Evolutionary conservation across 2,113 vertebrate genomes (phyloP), one percentile per base, ranked within the genome.

Genomic region (Galbula dea): DNA sequence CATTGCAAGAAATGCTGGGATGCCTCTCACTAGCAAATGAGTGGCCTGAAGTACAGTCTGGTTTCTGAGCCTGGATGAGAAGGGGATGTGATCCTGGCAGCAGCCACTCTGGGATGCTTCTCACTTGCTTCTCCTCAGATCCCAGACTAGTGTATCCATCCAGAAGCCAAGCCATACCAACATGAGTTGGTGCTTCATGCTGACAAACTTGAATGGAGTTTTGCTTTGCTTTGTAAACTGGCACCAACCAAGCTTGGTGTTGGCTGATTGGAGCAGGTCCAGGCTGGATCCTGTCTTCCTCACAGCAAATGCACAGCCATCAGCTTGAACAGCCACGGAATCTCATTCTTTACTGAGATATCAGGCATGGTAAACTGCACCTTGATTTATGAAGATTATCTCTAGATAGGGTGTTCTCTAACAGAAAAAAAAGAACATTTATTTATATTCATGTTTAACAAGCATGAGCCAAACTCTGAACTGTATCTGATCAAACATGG

Each of bases 361-460:
- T 46, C 51, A 69, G 67, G 32, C 65, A 14, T 72, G 54, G 12
- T 37, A 65, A 94, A 72, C 46, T 67, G n/a, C 2, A 3, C 58
- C 48, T 73, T 54, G 58, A 30, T 68, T 79, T 84, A 49, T 62
- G 73, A 73, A 59, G 46, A 34, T n/a, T 63, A n/a, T 51, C 68
- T 63, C 52, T 19, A 48, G 72, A 77, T 68, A 65, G 52, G 12
- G 61, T 15, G 15, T 43, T 79, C 36, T 15, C 49, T 84, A 78
- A 39, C 48, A 81, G 85, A 62, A 74, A 78, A 90, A 43, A 52
- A 83, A 83, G 45, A 51, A 12, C 13, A 11, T 72, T 83, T 62
- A 22, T 82, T 77, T 68, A 16, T 68, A 68, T 65, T 67, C 43
- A 15, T 83, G 75, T 57, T 90, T 84, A 67, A 68, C 86, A 94